Evolutionary conservation across 2,888 invertebrate species (phyloP), one percentile per base, ranked within the genome.

Genomic region (Lasioglossum calceatum): DNA sequence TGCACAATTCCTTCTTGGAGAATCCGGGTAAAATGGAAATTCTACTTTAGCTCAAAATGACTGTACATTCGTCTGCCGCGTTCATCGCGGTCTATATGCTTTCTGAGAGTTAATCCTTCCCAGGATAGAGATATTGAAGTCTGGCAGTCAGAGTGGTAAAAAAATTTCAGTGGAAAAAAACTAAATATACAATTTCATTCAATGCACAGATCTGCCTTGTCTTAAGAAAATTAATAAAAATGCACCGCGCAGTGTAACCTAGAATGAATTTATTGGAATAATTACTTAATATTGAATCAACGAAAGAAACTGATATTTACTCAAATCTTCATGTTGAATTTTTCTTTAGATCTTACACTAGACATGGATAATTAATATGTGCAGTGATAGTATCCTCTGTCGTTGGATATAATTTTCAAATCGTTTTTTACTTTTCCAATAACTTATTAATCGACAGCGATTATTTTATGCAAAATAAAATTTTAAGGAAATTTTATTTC

Each of bases 1-100:
- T 70, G 70, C 70, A n/a, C 36, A 39, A 70, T 39, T 36, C 70
- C 70, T 70, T 39, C 70, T 39, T n/a, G 70, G 8, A 39, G 8
- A 39, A 39, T 70, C 23, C 10, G 12, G 10, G 39, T 70, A 36
- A 70, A 70, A 70, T 70, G 70, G 70, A 70, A 70, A 70, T 70
- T 70, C 36, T 70, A n/a, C 70, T 39, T 36, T 39, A 4, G 12
- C 12, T 39, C 70, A 39, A 70, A 70, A 70, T 70, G 70, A 70
- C 23, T 70, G 23, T 39, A 39, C 70, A 70, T 70, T 23, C 70
- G 70, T 70, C 70, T 39, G 23, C n/a, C 70, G 39, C 23, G 70
- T 70, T n/a, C 70, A 39, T 70, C 70, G 36, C 70, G 70, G 23
- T 23, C 70, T n/a, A 70, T 12, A 64, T 4, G 64, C 32, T 32